These are phyloP conservation scores for Pteronura brasiliensis DNA, from an alignment of 2,113 vertebrate species.

Conservation along the genomic window DNA sequence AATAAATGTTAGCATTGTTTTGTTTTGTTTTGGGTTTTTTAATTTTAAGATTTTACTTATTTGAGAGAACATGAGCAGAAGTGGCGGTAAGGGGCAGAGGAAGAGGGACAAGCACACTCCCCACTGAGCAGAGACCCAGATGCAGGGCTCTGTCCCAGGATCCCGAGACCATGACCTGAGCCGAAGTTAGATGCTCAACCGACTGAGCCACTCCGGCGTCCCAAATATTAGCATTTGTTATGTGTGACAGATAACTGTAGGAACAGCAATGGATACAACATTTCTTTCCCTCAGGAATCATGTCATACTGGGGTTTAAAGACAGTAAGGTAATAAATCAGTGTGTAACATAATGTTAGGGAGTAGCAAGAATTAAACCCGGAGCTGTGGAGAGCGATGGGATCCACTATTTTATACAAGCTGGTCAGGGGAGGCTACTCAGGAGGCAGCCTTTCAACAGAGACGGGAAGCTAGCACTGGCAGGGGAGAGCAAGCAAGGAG, in stretches of 20 bases:
- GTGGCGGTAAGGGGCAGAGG: background rate
- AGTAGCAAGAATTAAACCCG: background rate
- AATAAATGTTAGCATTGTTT: background rate
- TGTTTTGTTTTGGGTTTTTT: background rate
- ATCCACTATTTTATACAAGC: background rate
- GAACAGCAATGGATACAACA: background rate
- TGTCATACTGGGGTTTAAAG: background rate
- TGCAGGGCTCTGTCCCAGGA: background rate
- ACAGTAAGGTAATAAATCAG: background rate
- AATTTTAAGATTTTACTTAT: too few relatives aligned
- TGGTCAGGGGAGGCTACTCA: background rate
- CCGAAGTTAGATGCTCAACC: background rate
- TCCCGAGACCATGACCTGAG: background rate
- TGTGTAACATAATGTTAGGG: background rate
- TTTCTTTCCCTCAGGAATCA: background rate
- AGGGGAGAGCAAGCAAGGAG: background rate
- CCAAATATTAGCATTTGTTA: background rate
- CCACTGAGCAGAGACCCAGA: background rate
- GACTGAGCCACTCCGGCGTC: background rate
- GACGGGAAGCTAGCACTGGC: background rate
- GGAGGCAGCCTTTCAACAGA: background rate
- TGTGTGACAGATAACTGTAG: background rate
- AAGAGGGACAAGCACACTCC: background rate
- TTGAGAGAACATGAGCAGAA: too few relatives aligned
- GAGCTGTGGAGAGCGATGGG: background rate